A percentile compares a stretch with the other conserved stretches of the same genome.
Conservation (phyloP, 2,113 vertebrate species). For the Pycnonotus jocosus region DNA sequence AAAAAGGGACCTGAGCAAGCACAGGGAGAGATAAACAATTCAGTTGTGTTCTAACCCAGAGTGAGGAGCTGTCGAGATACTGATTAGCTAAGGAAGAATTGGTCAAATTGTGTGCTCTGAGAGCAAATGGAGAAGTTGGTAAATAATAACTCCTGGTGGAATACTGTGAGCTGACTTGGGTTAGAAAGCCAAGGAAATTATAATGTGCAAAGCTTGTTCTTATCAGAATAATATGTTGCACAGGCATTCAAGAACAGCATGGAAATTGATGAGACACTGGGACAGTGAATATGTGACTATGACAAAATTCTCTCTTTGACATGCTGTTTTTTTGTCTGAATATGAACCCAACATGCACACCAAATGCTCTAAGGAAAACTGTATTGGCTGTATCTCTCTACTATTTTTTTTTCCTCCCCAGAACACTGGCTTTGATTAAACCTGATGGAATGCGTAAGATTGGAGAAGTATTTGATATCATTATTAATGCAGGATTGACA, state of each 20-base stretch:
- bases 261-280: constrained; percentile 24
- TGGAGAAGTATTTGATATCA: constrained; percentile 85
- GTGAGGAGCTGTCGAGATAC: not conserved
- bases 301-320: not conserved
- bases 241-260: not conserved
- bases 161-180: not conserved
- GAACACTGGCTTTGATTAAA: constrained; percentile 92
- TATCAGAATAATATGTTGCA: not conserved
- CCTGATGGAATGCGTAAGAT: constrained; percentile 81
- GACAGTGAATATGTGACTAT: not conserved
- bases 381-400: not conserved
- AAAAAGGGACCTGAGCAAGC: not conserved
- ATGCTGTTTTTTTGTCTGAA: not conserved
- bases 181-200: not conserved
- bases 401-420: constrained; percentile 17
- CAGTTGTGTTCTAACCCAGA: not conserved
- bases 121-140: not conserved
- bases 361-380: not conserved
- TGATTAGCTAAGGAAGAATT: not conserved
- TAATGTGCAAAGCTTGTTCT: not conserved
- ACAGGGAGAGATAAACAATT: not conserved
- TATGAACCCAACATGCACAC: not conserved
- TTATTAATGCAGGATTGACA: constrained; percentile 82
- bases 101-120: not conserved
- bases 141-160: not conserved